Evolutionary conservation across 1,140 invertebrate genomes (phyloP).

Genomic region (Mylabris phalerata): DNA sequence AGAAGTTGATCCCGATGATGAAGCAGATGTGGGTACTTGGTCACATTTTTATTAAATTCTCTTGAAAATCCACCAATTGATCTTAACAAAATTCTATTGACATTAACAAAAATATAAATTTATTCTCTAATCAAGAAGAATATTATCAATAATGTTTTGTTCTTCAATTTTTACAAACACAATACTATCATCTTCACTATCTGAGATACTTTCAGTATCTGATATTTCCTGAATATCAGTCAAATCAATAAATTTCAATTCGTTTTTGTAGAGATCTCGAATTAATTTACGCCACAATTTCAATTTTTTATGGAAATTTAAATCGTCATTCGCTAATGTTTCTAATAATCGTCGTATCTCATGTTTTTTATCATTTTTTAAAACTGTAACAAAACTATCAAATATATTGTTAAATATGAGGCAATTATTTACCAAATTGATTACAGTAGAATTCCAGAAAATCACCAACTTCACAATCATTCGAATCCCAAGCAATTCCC

Average conservation of each 20-base stretch:
- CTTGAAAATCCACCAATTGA: no score
- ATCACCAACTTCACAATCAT: conserved; percentile 9
- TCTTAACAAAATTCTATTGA: no score
- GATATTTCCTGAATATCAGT: no score
- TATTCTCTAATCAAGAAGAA: neutral
- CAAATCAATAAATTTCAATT: no score
- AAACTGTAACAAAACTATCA: neutral
- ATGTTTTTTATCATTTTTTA: neutral
- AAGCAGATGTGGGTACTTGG: no score
- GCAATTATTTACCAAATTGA: conserved; percentile 3
- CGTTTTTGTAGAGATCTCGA: neutral
- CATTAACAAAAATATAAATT: neutral
- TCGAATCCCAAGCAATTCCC: conserved; percentile 5
- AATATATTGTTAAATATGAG: neutral
- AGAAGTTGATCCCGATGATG: no score
- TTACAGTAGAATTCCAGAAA: conserved; percentile 13
- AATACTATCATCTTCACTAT: conserved; percentile 8
- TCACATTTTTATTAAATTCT: no score
- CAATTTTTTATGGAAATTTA: conserved; percentile 8
- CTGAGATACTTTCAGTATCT: conserved; percentile 2
- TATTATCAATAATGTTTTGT: neutral
- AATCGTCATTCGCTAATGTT: neutral
- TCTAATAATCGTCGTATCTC: neutral
- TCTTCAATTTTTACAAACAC: conserved; percentile 2
- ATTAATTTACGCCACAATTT: conserved; percentile 7